Conservation (phyloP, 23 tunicate genomes). For the Ascidia mentula region DNA sequence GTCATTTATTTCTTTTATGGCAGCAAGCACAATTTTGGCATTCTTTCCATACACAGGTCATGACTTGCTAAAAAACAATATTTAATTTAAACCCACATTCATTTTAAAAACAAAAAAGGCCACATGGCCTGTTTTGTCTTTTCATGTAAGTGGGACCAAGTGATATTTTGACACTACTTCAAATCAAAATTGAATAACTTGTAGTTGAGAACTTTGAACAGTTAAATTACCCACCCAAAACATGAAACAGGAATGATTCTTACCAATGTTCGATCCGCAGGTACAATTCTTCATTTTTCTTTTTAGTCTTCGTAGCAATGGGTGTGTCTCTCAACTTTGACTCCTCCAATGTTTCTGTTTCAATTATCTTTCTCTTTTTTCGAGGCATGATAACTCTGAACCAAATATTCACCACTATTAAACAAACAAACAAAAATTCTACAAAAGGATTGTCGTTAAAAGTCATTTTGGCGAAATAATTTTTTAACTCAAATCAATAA, state of each 20-base stretch:
- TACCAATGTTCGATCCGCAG: background rate
- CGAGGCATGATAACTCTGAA: conserved; percentile 1
- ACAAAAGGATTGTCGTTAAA: too few relatives aligned
- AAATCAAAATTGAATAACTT: too few relatives aligned
- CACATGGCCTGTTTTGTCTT: too few relatives aligned
- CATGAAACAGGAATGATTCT: too few relatives aligned
- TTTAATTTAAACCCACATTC: background rate
- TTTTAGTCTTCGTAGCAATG: background rate
- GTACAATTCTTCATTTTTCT: background rate
- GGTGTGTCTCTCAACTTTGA: background rate
- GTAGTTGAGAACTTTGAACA: too few relatives aligned
- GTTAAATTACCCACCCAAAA: too few relatives aligned
- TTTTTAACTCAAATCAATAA: too few relatives aligned
- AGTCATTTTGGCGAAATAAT: too few relatives aligned
- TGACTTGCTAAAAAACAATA: conserved; percentile 7
- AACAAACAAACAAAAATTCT: too few relatives aligned
- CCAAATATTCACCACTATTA: too few relatives aligned
- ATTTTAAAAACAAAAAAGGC: background rate
- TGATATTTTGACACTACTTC: too few relatives aligned
- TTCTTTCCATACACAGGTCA: conserved; percentile 19
- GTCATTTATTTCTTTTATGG: background rate
- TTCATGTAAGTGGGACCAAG: too few relatives aligned
- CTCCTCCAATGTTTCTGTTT: background rate
- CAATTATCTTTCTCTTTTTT: background rate
- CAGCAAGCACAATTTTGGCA: conserved; percentile 7